These are phyloP conservation scores for Drosophila ercepeae DNA, from an alignment of 1,140 invertebrate genomes.

Conservation along the genomic window DNA sequence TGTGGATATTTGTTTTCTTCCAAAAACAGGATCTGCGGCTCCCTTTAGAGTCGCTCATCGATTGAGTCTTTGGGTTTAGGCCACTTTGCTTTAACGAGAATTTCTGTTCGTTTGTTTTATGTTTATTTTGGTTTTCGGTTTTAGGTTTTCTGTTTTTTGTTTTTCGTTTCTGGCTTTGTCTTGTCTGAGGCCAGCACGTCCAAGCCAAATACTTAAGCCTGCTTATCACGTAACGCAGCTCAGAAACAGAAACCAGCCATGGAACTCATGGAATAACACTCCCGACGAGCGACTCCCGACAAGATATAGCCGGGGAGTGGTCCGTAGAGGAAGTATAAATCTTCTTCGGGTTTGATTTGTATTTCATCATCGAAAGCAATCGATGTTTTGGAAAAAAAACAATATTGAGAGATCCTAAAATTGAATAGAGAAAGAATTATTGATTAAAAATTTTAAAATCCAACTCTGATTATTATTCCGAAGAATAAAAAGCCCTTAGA, in stretches of 20 bases:
- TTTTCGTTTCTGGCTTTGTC: conserved; percentile 11
- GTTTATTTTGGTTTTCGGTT: conserved; percentile 31
- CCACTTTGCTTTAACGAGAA: conserved; percentile 57
- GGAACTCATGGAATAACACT: conserved; percentile 41
- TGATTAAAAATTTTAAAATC: too few relatives aligned
- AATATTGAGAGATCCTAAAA: too few relatives aligned
- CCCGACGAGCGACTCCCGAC: too few relatives aligned
- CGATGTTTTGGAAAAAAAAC: too few relatives aligned
- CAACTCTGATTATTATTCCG: too few relatives aligned
- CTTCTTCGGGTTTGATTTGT: conserved; percentile 25
- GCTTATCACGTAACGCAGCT: conserved; percentile 68
- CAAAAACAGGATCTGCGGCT: conserved; percentile 61
- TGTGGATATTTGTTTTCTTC: conserved; percentile 47
- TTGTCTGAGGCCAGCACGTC: conserved; percentile 65
- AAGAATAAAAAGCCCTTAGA: too few relatives aligned
- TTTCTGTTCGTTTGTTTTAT: conserved; percentile 65
- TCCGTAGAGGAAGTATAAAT: conserved; percentile 41
- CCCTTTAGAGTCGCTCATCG: conserved; percentile 8
- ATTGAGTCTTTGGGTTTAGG: conserved; percentile 37
- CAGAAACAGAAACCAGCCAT: conserved; percentile 5
- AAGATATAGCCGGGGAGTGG: conserved; percentile 38
- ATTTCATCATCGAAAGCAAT: conserved; percentile 16
- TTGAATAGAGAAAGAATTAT: too few relatives aligned
- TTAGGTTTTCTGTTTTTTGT: neutral
- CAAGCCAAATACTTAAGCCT: conserved; percentile 59